Evolutionary conservation across 2,113 vertebrate genomes (phyloP), one percentile per base, ranked within the genome.

Genomic region (Nibea coibor): DNA sequence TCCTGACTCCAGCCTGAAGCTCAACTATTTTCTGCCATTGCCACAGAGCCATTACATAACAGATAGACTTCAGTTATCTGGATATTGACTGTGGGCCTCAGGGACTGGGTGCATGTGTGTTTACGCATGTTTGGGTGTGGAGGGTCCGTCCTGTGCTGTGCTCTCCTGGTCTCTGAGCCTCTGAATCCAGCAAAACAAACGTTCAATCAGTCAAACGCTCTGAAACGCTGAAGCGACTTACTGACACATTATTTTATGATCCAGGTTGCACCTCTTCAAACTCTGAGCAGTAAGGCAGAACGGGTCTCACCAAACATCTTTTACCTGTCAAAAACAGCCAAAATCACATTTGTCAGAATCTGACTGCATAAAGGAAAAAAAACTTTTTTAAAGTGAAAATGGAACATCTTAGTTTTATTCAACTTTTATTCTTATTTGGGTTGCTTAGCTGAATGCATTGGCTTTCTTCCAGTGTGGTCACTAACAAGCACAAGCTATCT

Each of bases 31-130:
- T 47, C 50, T 74, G 72, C 42, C 14, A 12, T 48, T 35, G 28
- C 39, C 53, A 73, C 43, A 48, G 39, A 51, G 53, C 28, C 20
- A 39, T 75, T 90, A 45, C 53, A 9, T 73, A 86, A 84, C 28
- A 72, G n/a, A 35, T 4, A 31, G 43, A 48, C 72, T 54, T 12
- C 20, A 50, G 10, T 31, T 62, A 51, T 76, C 47, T 68, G 68
- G 75, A 62, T 78, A 69, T 80, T 82, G 81, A 79, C 31, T 53
- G 56, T 63, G 39, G 35, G 51, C 69, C 35, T 64, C 48, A 35
- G 39, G 39, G 31, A 42, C 56, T n/a, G 62, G 45, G 45, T 58
- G 5, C 14, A 10, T 59, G 31, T 45, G 16, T 53, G 42, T 81
- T 19, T 51, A 19, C 39, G 9, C 17, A 19, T 42, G 24, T 59